These are phyloP conservation scores for Cotesia chilonis DNA, from an alignment of 1,140 invertebrate species.

Conservation along the genomic window DNA sequence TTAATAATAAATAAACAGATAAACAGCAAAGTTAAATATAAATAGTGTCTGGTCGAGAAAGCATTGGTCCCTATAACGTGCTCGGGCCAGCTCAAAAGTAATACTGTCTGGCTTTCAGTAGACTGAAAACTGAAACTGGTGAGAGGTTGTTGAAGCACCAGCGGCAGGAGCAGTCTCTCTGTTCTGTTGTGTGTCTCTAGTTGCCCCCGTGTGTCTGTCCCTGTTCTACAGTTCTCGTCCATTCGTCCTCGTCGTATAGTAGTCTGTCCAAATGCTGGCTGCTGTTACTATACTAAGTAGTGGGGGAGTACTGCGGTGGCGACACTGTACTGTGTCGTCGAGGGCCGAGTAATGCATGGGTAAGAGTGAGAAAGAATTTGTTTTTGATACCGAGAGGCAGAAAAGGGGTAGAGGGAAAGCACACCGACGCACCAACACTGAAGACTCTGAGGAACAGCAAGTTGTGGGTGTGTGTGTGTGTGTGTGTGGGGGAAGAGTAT, in stretches of 20 bases:
- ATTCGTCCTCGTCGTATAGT: slow-evolving; percentile 41
- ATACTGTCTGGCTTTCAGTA: slow-evolving; percentile 49
- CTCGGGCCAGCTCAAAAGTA: slow-evolving; percentile 59
- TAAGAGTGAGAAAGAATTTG: no score
- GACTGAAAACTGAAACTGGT: slow-evolving; percentile 33
- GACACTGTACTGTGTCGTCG: no score
- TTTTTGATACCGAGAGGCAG: no score
- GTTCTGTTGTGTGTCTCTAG: slow-evolving; percentile 38
- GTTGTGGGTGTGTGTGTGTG: not conserved
- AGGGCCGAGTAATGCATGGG: no score
- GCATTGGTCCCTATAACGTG: slow-evolving; percentile 30
- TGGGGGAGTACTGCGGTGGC: no score
- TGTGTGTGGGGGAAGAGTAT: slow-evolving; percentile 14
- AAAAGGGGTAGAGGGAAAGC: not conserved
- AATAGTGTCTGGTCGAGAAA: slow-evolving; percentile 7
- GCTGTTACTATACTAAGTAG: no score
- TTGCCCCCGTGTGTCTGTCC: slow-evolving; percentile 41
- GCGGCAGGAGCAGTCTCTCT: slow-evolving; percentile 30
- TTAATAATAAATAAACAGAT: not conserved
- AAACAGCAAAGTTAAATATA: slow-evolving; percentile 22
- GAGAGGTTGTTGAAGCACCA: slow-evolving; percentile 56
- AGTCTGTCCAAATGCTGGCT: no score
- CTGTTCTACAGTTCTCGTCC: slow-evolving; percentile 45
- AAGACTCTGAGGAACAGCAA: not conserved
- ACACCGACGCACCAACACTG: slow-evolving; percentile 8